Evolutionary conservation across 1,140 invertebrate genomes (phyloP).

Genomic region (Dryas iulia): DNA sequence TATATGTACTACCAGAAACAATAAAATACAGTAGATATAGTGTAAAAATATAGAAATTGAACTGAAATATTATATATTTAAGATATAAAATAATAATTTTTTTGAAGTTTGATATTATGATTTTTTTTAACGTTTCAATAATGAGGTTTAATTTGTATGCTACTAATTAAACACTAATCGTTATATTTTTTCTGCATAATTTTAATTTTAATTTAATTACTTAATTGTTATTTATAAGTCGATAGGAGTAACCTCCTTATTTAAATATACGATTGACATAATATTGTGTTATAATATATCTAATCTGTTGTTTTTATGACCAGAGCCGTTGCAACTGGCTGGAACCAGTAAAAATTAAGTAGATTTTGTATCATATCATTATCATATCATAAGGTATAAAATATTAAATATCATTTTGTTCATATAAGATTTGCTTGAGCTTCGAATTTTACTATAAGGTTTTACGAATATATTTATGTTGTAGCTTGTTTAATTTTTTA

Average conservation of each 20-base stretch:
- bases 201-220: too few relatives aligned
- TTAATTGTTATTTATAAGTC: too few relatives aligned
- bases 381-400: constrained; percentile 63
- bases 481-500: neutral
- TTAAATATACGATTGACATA: neutral
- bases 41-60: neutral
- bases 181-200: neutral
- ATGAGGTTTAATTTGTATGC: neutral
- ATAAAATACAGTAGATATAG: neutral
- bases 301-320: constrained; percentile 39
- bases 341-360: constrained; percentile 49
- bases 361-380: constrained; percentile 77
- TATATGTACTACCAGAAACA: neutral
- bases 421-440: constrained; percentile 30
- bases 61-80: neutral
- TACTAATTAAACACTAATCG: neutral
- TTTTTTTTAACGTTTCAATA: neutral
- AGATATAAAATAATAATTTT: neutral
- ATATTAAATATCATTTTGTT: constrained; percentile 23
- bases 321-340: constrained; percentile 50
- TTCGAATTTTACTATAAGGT: constrained; percentile 18
- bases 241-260: too few relatives aligned
- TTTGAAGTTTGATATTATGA: neutral
- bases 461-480: constrained; percentile 8
- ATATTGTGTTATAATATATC: constrained; percentile 8